phyloP scores from a whole-genome alignment of 1,140 invertebrate species.

The Drosophila pruinosa region DNA sequence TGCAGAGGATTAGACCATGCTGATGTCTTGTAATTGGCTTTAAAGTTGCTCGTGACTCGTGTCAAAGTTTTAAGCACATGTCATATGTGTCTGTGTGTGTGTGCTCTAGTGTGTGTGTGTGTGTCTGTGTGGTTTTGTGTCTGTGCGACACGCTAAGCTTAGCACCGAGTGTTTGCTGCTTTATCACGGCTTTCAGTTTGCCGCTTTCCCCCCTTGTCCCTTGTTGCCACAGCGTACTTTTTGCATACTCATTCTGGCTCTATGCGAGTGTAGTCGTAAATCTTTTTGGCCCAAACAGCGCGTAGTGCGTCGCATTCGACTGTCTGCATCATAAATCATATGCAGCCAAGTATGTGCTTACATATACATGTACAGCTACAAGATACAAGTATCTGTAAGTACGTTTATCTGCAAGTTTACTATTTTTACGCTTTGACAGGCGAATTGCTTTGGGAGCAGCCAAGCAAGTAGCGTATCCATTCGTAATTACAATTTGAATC shows the following conservation, averaged over 20 bases:
- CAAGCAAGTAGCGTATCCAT: neutral
- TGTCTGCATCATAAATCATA: slow-evolving; percentile 75
- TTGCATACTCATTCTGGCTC: slow-evolving; percentile 56
- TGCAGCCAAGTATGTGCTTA: slow-evolving; percentile 59
- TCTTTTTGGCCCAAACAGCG: slow-evolving; percentile 51
- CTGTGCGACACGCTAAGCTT: slow-evolving; percentile 42
- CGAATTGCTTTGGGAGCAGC: slow-evolving; percentile 22
- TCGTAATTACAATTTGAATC: slow-evolving; percentile 11
- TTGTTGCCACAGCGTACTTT: slow-evolving; percentile 47
- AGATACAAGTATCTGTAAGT: slow-evolving; percentile 30
- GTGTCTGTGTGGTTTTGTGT: slow-evolving; percentile 10
- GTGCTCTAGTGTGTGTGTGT: slow-evolving; percentile 18
- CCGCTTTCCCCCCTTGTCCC: neutral
- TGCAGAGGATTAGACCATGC: slow-evolving; percentile 28
- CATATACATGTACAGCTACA: slow-evolving; percentile 13
- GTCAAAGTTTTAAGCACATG: slow-evolving; percentile 46
- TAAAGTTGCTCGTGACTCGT: slow-evolving; percentile 47
- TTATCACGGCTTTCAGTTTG: slow-evolving; percentile 37
- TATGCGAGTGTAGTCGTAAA: slow-evolving; percentile 60
- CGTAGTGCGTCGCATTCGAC: slow-evolving; percentile 31
- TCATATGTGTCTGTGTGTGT: slow-evolving; percentile 26
- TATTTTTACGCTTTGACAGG: slow-evolving; percentile 62
- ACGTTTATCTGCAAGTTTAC: slow-evolving; percentile 10
- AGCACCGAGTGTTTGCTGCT: slow-evolving; percentile 37
- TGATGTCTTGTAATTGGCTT: slow-evolving; percentile 58